Evolutionary conservation across 1,140 invertebrate genomes (phyloP).

Genomic region (Drosophila tropicalis): DNA sequence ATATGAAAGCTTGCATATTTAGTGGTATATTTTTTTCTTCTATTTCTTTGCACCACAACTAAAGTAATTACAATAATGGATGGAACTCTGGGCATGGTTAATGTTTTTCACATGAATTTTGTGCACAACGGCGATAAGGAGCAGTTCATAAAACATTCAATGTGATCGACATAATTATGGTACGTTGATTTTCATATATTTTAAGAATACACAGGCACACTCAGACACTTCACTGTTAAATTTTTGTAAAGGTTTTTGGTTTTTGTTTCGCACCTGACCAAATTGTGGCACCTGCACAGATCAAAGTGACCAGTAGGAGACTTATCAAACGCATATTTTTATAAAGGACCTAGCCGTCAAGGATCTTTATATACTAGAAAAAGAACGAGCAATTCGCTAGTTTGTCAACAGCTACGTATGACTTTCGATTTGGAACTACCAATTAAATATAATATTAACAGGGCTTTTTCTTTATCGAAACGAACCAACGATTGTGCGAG

Average conservation of each 20-base stretch:
- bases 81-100: constrained; percentile 37
- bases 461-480: constrained; percentile 54
- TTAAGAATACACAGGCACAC: neutral
- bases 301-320: constrained; percentile 35
- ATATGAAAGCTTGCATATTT: neutral
- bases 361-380: neutral
- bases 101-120: constrained; percentile 32
- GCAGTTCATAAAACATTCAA: constrained; percentile 7
- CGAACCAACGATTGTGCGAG: constrained; percentile 21
- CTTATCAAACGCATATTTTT: constrained; percentile 9
- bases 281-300: constrained; percentile 39
- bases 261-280: constrained; percentile 50
- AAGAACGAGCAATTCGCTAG: neutral
- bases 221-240: neutral
- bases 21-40: neutral
- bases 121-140: constrained; percentile 53
- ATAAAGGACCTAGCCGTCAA: neutral
- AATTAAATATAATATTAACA: constrained; percentile 82
- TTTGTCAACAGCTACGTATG: constrained; percentile 51
- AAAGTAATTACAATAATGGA: constrained; percentile 76
- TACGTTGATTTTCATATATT: neutral
- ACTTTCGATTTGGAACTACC: constrained; percentile 70
- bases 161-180: neutral
- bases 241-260: neutral
- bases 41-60: constrained; percentile 20